Percentiles rank a stretch among this genome's conserved stretches.
Evolutionary conservation across 1,140 invertebrate species (phyloP).

Genomic region (Apis dorsata): DNA sequence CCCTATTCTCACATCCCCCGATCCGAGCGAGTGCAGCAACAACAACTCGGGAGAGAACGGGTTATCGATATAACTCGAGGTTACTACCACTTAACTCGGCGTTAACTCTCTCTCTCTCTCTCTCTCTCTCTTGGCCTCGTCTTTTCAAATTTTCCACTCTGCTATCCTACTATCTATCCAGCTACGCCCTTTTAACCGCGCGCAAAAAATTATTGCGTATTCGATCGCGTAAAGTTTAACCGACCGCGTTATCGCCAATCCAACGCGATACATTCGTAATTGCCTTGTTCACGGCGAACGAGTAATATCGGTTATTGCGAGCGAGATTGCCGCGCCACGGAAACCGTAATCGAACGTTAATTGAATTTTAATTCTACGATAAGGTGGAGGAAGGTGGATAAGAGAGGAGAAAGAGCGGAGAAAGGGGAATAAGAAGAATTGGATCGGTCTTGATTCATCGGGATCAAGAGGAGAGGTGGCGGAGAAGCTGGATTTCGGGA

Average conservation of each 20-base stretch:
- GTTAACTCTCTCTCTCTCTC: slow-evolving; percentile 15
- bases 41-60: slow-evolving; percentile 22
- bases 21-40: not conserved
- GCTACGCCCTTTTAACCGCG: not conserved
- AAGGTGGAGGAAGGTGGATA: not conserved
- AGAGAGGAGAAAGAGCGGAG: not conserved
- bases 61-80: slow-evolving; percentile 60
- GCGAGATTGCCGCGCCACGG: slow-evolving; percentile 13
- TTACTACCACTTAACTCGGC: slow-evolving; percentile 37
- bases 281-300: slow-evolving; percentile 48
- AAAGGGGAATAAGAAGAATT: not conserved
- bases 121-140: not conserved
- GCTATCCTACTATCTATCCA: not conserved
- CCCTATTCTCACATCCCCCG: slow-evolving; percentile 36
- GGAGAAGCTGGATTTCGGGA: not conserved
- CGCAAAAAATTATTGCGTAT: slow-evolving; percentile 1
- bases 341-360: slow-evolving; percentile 46
- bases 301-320: slow-evolving; percentile 37
- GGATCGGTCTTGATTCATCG: not conserved
- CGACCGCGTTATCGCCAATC: slow-evolving; percentile 11
- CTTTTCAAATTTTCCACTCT: not conserved
- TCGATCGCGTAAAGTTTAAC: slow-evolving; percentile 18
- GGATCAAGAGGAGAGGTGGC: slow-evolving; percentile 19
- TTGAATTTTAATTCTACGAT: slow-evolving; percentile 55
- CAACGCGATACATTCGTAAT: slow-evolving; percentile 45